Evolutionary conservation across 1,140 invertebrate species (phyloP), one percentile per base, ranked within the genome.

Genomic region (Drosophila teissieri): DNA sequence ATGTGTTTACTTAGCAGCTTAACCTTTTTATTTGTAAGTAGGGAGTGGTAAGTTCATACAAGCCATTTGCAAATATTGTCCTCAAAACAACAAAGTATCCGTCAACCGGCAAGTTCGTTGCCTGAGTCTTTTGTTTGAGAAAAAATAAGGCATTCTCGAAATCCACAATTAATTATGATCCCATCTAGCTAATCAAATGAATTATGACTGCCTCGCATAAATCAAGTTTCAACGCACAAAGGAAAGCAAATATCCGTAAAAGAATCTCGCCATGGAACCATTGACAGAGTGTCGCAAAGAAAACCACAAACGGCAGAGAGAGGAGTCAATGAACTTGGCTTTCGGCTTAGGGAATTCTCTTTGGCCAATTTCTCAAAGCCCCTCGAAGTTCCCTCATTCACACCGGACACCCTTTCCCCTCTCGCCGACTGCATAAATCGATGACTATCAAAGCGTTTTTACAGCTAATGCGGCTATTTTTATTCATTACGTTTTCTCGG

Each of bases 381-480:
- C 64, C 67, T 60, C 36, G n/a, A 27, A 17, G 51, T 51, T 46
- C 42, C 46, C 57, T 48, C 46, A 55, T 53, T 57, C 56, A 45
- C 54, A 64, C 42, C 46, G 56, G 42, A 48, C 64, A 56, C 36
- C 44, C 57, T 56, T 17, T 36, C 19, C 51, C 56, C 37, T 15
- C 27, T 27, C 45, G 7, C 37, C 56, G 62, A 37, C 55, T 63
- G 64, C 85, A 73, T 68, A 80, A 85, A 89, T 89, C 85, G 84
- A 84, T 89, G 78, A 89, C 84, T 90, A 89, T 89, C 84, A 80
- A 80, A 84, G 69, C 84, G 56, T 80, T 88, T 89, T 89, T 89
- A 89, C 84, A 89, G 84, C 80, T 89, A 89, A 89, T 89, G 80
- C 85, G 84, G 80, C 85, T 89, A 90, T 89, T 89, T 89, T 90